Percentiles rank a stretch among this genome's conserved stretches.
These are phyloP conservation scores for Ctenoplectra terminalis DNA, from an alignment of 1,140 invertebrate genomes.

Conservation along the genomic window DNA sequence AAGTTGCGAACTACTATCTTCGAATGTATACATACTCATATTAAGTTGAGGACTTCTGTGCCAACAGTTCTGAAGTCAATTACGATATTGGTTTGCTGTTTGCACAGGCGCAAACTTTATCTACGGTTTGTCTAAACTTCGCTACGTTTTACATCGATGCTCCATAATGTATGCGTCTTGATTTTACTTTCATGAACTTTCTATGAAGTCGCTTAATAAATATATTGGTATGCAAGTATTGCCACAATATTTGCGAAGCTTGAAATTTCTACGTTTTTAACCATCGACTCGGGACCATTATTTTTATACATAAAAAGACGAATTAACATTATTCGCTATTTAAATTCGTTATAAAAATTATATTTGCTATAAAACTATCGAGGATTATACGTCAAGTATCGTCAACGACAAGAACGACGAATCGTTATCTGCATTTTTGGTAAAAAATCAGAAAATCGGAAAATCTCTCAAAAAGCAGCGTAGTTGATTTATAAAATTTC, in stretches of 20 bases:
- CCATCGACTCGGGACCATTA: too few species aligned
- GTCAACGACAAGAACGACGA: too few species aligned
- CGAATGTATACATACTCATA: slow-evolving; percentile 24
- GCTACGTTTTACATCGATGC: slow-evolving; percentile 34
- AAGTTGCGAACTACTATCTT: slow-evolving; percentile 37
- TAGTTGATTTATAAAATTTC: too few species aligned
- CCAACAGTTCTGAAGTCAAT: slow-evolving; percentile 68
- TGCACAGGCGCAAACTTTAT: slow-evolving; percentile 55
- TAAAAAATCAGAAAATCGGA: too few species aligned
- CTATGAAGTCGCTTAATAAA: background rate
- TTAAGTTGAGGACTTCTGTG: slow-evolving; percentile 55
- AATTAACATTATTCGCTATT: too few species aligned
- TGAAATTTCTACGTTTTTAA: too few species aligned
- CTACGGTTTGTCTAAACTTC: slow-evolving; percentile 36
- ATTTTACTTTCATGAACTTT: background rate
- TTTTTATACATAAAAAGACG: too few species aligned
- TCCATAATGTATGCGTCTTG: slow-evolving; percentile 26
- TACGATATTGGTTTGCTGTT: slow-evolving; percentile 71
- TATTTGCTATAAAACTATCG: too few species aligned
- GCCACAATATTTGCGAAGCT: background rate
- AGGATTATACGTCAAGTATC: too few species aligned
- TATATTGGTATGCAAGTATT: background rate
- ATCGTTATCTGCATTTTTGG: too few species aligned
- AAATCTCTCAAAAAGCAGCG: too few species aligned
- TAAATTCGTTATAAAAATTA: too few species aligned